A percentile compares a stretch with the other conserved stretches of the same genome.
Evolutionary conservation across 2,797 vertebrate genomes (phyloP).

Genomic region (Setipinna tenuifilis): DNA sequence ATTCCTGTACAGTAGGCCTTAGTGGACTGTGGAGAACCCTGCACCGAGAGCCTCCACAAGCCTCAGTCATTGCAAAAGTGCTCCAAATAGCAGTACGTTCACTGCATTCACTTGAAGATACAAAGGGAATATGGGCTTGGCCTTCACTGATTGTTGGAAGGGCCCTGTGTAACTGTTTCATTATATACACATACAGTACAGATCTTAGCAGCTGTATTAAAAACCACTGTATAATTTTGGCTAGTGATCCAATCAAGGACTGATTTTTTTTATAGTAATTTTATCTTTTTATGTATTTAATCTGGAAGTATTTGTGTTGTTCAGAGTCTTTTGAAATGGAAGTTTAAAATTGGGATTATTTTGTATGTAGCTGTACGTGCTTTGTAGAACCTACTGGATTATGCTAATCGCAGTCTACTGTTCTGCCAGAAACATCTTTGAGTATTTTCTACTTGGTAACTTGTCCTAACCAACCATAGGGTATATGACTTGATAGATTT

Average conservation of each 20-base stretch:
- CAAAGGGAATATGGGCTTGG: not conserved
- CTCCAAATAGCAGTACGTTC: constrained; percentile 6
- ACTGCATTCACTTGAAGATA: constrained; percentile 19
- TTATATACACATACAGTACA: not conserved
- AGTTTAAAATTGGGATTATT: not conserved
- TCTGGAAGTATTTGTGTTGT: not conserved
- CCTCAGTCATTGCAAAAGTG: constrained; percentile 1
- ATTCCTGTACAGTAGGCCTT: constrained; percentile 17
- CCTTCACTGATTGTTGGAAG: constrained; percentile 1
- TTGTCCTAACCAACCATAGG: constrained; percentile 13
- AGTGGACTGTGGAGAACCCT: not conserved
- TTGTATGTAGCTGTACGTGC: not conserved
- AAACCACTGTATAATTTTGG: not conserved
- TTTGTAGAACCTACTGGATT: not conserved
- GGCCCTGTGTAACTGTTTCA: not conserved
- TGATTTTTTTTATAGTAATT: not conserved
- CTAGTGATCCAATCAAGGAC: not conserved
- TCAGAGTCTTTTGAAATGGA: not conserved
- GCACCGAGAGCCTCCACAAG: not conserved
- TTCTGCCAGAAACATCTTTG: not conserved
- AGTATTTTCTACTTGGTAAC: constrained; percentile 6
- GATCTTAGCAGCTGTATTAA: constrained; percentile 2
- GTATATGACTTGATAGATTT: constrained; percentile 20
- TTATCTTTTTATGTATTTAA: not conserved
- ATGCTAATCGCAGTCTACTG: not conserved